Base-by-base conservation (phyloP, 2,113 vertebrate species). In the Cyanistes caeruleus region DNA sequence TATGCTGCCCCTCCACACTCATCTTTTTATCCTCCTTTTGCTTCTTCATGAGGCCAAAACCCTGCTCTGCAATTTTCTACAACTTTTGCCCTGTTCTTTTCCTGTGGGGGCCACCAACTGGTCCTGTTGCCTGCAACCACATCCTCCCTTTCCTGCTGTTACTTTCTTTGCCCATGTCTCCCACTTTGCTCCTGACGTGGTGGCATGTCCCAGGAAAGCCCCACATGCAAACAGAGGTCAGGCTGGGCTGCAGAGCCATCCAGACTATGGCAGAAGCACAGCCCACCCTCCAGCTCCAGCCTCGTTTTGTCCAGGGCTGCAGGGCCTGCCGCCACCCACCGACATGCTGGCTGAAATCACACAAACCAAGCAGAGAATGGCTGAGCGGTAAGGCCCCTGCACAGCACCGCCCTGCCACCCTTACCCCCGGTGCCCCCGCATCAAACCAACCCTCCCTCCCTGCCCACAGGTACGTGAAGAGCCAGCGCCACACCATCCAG, bases 401-500 rank as follows among this genome's bases (percentile, higher is more conserved):
- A 0, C 37, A 12, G 30, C 30, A 35, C 25, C 0, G 87, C 16
- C 98, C 31, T 89, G 93, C 77, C 97, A 96, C 95, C 98, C 98
- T 95, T 98, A 98, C 87, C 98, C 43, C 9, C 0, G 0, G 1
- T 13, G 21, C 8, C 23, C 25, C 6, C 1, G 0, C 13, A 20
- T 17, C 78, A 46, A 41, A 23, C 37, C 15, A n/a, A n/a, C 48
- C 39, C 39, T 60, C 39, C 41, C 35, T 68, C 31, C 49, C 20
- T 84, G 48, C 23, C 91, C 37, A 0, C 84, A 98, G 98, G 84
- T 98, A 97, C 2, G 96, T 98, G 84, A 93, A 81, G 52, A 81
- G 67, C 80, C 96, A 9, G 63, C 94, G 98, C 53, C 98, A 99
- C 97, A 99, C 99, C 46, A 98, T 99, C 94, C 98, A 99, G 74